phyloP scores from a whole-genome alignment of 2,797 vertebrate species.

The Cyprinodon diabolis region DNA sequence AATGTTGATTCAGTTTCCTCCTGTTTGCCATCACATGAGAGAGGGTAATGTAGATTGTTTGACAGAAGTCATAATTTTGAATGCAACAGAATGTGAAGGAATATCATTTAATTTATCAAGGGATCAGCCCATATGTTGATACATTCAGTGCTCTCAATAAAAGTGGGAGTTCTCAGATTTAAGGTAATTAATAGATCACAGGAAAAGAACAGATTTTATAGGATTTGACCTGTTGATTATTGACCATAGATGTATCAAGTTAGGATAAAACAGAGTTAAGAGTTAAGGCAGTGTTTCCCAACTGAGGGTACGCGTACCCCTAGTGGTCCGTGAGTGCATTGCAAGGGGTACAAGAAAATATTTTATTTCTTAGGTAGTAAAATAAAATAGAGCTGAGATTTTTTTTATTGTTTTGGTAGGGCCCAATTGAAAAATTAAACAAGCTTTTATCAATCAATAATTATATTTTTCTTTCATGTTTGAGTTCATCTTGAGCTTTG shows the following conservation, averaged over 20 bases:
- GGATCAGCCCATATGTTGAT: not conserved
- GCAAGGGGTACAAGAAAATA: too few species aligned
- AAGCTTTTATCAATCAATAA: too few species aligned
- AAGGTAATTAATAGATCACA: not conserved
- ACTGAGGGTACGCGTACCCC: too few species aligned
- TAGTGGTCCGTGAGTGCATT: too few species aligned
- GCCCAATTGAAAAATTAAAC: too few species aligned
- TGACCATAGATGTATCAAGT: not conserved
- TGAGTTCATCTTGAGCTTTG: too few species aligned
- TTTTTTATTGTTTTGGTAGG: too few species aligned
- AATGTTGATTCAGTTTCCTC: not conserved
- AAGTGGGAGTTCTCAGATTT: not conserved
- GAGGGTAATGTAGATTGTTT: not conserved
- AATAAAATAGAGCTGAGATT: too few species aligned
- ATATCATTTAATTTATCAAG: not conserved
- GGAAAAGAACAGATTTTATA: not conserved
- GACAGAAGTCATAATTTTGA: not conserved
- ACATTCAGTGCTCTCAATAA: not conserved
- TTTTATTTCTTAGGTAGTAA: too few species aligned
- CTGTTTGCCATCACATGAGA: not conserved
- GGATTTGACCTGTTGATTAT: not conserved
- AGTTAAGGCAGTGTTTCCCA: not conserved
- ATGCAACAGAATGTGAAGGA: not conserved
- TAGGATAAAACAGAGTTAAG: not conserved
- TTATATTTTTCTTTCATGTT: too few species aligned